Conservation (phyloP, 2,113 vertebrate species). For the Myotis brandtii region DNA sequence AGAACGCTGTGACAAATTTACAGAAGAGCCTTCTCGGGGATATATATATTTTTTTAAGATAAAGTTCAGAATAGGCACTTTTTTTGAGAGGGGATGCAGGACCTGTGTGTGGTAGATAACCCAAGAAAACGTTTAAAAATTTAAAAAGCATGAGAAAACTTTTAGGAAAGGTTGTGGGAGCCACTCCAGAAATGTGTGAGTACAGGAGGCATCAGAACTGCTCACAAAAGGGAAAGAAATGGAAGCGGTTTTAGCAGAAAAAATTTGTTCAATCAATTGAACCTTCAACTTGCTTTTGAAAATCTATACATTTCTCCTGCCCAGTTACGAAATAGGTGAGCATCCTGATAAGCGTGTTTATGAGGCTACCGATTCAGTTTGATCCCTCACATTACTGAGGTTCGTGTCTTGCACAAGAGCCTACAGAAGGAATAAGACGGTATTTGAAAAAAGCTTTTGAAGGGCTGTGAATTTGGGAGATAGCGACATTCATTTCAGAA, state of each 20-base stretch:
- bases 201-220: neutral
- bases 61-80: neutral
- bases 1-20: neutral
- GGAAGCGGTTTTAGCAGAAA: neutral
- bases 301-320: slow-evolving; percentile 64
- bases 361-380: slow-evolving; percentile 66
- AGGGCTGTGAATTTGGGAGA: slow-evolving; percentile 72
- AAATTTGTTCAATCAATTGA: slow-evolving; percentile 48
- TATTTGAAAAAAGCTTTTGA: slow-evolving; percentile 62
- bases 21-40: neutral
- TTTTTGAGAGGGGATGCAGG: neutral
- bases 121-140: neutral
- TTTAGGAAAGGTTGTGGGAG: neutral
- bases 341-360: slow-evolving; percentile 61
- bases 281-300: slow-evolving; percentile 63
- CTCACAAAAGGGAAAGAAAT: neutral
- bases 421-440: slow-evolving; percentile 77
- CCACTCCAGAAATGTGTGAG: accelerated
- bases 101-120: neutral
- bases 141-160: neutral
- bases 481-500: neutral
- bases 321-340: slow-evolving; percentile 63
- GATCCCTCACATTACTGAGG: slow-evolving; percentile 41
- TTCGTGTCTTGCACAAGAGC: slow-evolving; percentile 60
- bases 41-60: slow-evolving; percentile 16